Base-by-base conservation (phyloP, 2,888 invertebrate genomes). In the Bellardia pandia region DNA sequence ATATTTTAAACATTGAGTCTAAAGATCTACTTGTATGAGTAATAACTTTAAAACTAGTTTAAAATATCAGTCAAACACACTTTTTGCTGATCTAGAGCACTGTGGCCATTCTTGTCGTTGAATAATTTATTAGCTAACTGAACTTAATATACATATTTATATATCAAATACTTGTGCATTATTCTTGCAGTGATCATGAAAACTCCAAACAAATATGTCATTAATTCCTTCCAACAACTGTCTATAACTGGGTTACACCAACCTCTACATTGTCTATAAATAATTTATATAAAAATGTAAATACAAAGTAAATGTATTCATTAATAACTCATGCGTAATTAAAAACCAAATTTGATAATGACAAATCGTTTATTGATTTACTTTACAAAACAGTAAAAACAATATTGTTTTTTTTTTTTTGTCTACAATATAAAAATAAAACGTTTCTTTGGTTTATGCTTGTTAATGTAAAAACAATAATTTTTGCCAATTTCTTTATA, bases 281-380 rank as follows among this genome's bases (percentile, higher is more conserved):
- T 82, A 51, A 82, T 75, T 82, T 75, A 75, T 60, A 33, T 33
- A 0, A 9, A 14, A 40, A 37, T 53, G 37, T 53, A 2, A 37
- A 80, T 23, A 14, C 62, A 3, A 74, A 75, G n/a, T 16, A 56
- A 53, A 69, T 45, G 3, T 72, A 51, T 53, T 60, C 60, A 51
- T 40, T 66, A 64, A 68, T 72, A 66, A 78, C 48, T 79, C 84
- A 84, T 74, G 77, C 42, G 84, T 81, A 86, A 86, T 86, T 86
- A 84, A 84, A 81, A 86, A 30, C 51, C 77, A 84, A 74, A 84
- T 86, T 84, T 86, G 77, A 81, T 80, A 80, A 81, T 86, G 86
- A 86, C 86, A 84, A 86, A 86, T 86, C 84, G 86, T 77, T 86
- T 86, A 84, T 86, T 86, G 86, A 86, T 86, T 86, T 74, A 78